Percentiles rank a stretch among this genome's conserved stretches.
Evolutionary conservation across 2,113 vertebrate genomes (phyloP).

Genomic region (Panurus biarmicus): DNA sequence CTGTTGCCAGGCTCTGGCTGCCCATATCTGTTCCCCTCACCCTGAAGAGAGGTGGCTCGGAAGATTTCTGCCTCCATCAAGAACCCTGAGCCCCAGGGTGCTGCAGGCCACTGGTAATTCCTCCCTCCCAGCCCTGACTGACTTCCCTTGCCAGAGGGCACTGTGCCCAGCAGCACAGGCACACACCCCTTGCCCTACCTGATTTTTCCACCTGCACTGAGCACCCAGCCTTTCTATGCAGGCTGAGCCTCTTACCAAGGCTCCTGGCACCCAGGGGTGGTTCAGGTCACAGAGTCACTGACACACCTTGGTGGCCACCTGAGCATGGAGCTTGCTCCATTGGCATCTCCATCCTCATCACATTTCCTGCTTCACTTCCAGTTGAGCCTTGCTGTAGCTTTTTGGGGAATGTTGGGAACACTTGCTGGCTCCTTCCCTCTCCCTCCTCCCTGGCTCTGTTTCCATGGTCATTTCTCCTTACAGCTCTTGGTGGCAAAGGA

Average conservation of each 20-base stretch:
- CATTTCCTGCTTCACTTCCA: background rate
- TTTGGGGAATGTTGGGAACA: background rate
- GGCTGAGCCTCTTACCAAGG: background rate
- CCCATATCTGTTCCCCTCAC: rapidly evolving
- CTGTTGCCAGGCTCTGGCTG: background rate
- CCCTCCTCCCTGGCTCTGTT: background rate
- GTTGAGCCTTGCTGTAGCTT: background rate
- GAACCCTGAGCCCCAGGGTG: rapidly evolving
- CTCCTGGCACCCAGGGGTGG: background rate
- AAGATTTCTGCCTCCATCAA: background rate
- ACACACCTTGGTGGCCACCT: rapidly evolving
- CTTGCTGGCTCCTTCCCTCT: background rate
- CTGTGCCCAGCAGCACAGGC: rapidly evolving
- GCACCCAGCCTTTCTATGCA: background rate
- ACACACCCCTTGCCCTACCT: background rate
- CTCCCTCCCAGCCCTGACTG: background rate
- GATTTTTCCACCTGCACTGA: background rate
- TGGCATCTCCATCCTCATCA: background rate
- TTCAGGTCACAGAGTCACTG: background rate
- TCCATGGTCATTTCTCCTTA: background rate
- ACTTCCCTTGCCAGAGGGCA: background rate
- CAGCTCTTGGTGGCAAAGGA: rapidly evolving
- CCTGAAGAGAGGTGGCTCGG: background rate
- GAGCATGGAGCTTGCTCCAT: rapidly evolving
- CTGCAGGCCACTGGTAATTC: background rate